Conservation (phyloP, 1,140 invertebrate genomes). For the Papilio xuthus region DNA sequence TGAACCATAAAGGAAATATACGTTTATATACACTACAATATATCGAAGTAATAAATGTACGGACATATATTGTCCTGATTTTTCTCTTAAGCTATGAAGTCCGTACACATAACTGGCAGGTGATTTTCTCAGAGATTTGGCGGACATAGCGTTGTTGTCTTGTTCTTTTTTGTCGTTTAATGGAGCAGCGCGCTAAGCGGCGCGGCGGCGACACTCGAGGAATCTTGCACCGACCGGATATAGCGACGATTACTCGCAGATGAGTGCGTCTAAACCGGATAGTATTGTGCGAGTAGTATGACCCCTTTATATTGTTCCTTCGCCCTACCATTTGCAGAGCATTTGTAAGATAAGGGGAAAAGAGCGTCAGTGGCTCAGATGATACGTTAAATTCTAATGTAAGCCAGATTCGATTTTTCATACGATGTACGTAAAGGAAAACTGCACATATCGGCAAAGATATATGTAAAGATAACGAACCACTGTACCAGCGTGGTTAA, state of each 20-base stretch:
- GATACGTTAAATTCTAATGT: too few species aligned
- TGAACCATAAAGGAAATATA: too few species aligned
- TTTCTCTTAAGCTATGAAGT: neutral
- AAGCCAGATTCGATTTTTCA: too few species aligned
- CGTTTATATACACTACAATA: too few species aligned
- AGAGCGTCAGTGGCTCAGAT: too few species aligned
- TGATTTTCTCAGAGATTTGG: slow-evolving; percentile 47
- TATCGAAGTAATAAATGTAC: neutral
- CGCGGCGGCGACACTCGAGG: slow-evolving; percentile 24
- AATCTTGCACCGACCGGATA: slow-evolving; percentile 11
- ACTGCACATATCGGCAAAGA: too few species aligned
- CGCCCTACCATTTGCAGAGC: neutral
- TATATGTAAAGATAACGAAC: too few species aligned
- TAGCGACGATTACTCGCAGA: neutral
- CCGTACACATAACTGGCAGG: slow-evolving; percentile 44
- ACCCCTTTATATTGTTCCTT: neutral
- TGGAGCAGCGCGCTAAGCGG: slow-evolving; percentile 42
- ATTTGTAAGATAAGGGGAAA: too few species aligned
- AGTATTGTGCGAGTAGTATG: neutral
- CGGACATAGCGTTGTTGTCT: slow-evolving; percentile 41
- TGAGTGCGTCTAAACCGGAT: neutral
- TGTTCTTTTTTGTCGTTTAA: slow-evolving; percentile 44
- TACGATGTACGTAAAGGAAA: too few species aligned
- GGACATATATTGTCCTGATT: neutral
- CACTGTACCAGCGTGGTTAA: too few species aligned